Evolutionary conservation across 2,113 vertebrate genomes (phyloP).

Genomic region (Halichoerus grypus): DNA sequence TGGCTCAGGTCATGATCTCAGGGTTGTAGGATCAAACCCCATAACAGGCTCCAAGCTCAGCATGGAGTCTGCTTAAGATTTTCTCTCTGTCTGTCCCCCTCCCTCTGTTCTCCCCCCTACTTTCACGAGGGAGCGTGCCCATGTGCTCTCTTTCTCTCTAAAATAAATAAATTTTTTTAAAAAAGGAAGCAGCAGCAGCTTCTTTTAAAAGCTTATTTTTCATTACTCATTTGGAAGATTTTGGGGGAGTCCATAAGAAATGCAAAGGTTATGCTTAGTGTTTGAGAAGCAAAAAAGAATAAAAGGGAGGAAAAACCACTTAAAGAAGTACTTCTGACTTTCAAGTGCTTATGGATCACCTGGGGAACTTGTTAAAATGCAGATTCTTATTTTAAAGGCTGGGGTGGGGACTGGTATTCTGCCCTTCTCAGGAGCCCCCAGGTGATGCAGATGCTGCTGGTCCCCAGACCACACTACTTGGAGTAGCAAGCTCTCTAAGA

Average conservation of each 20-base stretch:
- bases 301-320: background rate
- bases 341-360: too few relatives aligned
- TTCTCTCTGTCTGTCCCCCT: background rate
- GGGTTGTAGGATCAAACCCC: background rate
- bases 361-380: background rate
- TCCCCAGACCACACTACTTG: background rate
- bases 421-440: background rate
- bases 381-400: background rate
- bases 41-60: background rate
- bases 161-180: background rate
- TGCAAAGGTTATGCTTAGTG: background rate
- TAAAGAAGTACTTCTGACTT: background rate
- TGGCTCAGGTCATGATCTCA: background rate
- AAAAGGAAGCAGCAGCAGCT: background rate
- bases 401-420: background rate
- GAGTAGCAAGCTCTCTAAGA: background rate
- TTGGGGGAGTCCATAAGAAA: background rate
- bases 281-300: background rate
- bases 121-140: background rate
- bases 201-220: background rate
- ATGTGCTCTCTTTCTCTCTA: background rate
- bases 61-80: background rate
- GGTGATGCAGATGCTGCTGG: background rate
- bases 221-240: background rate
- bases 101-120: background rate